Evolutionary conservation across 2,888 invertebrate genomes (phyloP).

Genomic region (Euspilapteryx auroguttella): DNA sequence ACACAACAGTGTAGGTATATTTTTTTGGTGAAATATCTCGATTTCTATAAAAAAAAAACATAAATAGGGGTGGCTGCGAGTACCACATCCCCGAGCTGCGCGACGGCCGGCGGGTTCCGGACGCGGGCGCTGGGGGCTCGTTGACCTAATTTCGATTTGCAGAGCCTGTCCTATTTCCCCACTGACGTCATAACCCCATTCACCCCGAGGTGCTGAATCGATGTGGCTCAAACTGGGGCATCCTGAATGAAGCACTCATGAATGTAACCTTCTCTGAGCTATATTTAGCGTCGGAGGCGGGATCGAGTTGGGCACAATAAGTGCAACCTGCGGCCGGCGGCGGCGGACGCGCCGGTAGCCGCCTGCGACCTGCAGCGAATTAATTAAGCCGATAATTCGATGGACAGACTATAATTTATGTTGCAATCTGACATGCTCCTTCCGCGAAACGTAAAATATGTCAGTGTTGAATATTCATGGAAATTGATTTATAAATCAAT

Average conservation of each 20-base stretch:
- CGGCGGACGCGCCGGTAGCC: slow-evolving; percentile 20
- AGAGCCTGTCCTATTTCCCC: slow-evolving; percentile 41
- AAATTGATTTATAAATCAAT: slow-evolving; percentile 3
- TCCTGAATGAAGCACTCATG: slow-evolving; percentile 41
- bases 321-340: slow-evolving; percentile 23
- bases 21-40: too few relatives aligned
- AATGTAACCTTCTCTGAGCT: slow-evolving; percentile 31
- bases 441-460: slow-evolving; percentile 3
- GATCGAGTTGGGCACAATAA: slow-evolving; percentile 4
- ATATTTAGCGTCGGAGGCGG: slow-evolving; percentile 25
- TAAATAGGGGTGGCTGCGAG: too few relatives aligned
- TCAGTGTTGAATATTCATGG: slow-evolving; percentile 3
- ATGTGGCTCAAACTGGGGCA: slow-evolving; percentile 44
- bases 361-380: slow-evolving; percentile 2
- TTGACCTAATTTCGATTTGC: slow-evolving; percentile 39
- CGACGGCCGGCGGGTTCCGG: slow-evolving; percentile 10
- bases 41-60: too few relatives aligned
- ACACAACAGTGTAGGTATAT: too few relatives aligned
- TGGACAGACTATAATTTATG: slow-evolving; percentile 2
- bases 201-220: slow-evolving; percentile 46
- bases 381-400: slow-evolving; percentile 4
- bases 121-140: slow-evolving; percentile 16
- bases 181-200: slow-evolving; percentile 53
- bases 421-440: slow-evolving; percentile 2
- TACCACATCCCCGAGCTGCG: too few relatives aligned